Conservation (phyloP, 2,797 vertebrate genomes). For the Poecilia wingei region DNA sequence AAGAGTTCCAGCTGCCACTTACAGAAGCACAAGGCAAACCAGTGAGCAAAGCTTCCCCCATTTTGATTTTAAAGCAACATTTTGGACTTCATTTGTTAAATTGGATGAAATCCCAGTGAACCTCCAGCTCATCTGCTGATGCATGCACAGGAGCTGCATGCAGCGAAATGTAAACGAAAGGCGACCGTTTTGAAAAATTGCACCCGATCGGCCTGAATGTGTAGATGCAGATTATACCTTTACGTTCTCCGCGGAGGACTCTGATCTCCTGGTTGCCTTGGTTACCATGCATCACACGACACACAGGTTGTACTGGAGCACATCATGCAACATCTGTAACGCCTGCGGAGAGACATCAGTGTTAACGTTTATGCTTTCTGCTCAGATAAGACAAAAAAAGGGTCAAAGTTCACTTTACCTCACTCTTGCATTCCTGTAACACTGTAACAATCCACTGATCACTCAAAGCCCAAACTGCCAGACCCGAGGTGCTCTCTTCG, state of each 20-base stretch:
- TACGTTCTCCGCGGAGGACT: slow-evolving; percentile 69
- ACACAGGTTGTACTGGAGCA: slow-evolving; percentile 17
- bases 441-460: slow-evolving; percentile 14
- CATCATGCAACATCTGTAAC: neutral
- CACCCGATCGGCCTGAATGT: slow-evolving; percentile 60
- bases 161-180: slow-evolving; percentile 16
- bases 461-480: slow-evolving; percentile 74
- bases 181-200: slow-evolving; percentile 7
- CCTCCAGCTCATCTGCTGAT: slow-evolving; percentile 23
- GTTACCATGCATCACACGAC: slow-evolving; percentile 56
- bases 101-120: slow-evolving; percentile 27
- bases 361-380: neutral
- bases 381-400: neutral
- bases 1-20: slow-evolving; percentile 54
- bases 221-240: slow-evolving; percentile 76
- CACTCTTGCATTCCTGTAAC: slow-evolving; percentile 20
- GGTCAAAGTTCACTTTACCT: slow-evolving; percentile 13
- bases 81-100: neutral
- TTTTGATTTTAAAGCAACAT: neutral
- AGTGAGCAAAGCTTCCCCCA: slow-evolving; percentile 13
- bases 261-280: slow-evolving; percentile 73
- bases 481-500: slow-evolving; percentile 58
- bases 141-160: slow-evolving; percentile 49
- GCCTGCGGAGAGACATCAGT: neutral
- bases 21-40: slow-evolving; percentile 67